Conservation (phyloP, 2,113 vertebrate genomes). For the Phyllostomus hastatus region DNA sequence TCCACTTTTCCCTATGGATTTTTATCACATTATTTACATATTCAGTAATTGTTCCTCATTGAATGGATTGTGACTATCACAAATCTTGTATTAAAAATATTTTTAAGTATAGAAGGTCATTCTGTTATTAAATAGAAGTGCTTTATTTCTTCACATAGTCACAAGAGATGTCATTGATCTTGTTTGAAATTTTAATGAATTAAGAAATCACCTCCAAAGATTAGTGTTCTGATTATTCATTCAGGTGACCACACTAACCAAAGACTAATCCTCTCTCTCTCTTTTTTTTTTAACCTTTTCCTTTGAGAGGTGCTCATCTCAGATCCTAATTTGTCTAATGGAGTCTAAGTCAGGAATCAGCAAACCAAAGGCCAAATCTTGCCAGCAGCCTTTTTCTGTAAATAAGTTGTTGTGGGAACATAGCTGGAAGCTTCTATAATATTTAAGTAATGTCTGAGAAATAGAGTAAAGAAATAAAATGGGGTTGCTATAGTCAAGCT, state of each 20-base stretch:
- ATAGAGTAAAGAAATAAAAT: background rate
- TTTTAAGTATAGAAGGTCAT: background rate
- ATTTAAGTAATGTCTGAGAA: background rate
- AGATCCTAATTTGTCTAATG: background rate
- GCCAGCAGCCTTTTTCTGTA: background rate
- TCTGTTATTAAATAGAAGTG: background rate
- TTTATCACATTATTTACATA: background rate
- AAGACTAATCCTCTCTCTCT: background rate
- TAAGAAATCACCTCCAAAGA: background rate
- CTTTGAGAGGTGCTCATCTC: background rate
- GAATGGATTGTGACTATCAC: background rate
- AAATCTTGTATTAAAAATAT: background rate
- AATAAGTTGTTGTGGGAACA: background rate
- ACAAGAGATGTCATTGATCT: background rate
- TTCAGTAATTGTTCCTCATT: background rate
- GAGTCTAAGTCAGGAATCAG: background rate
- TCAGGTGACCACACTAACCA: background rate
- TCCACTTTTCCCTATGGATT: background rate
- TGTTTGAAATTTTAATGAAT: constrained; percentile 27
- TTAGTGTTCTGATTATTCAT: background rate
- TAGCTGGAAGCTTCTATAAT: background rate
- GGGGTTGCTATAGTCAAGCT: background rate
- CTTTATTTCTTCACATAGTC: background rate
- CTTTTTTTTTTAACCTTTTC: background rate
- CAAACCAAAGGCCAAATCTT: background rate